Conservation (phyloP, 2,888 invertebrate species). For the Hedya salicella region DNA sequence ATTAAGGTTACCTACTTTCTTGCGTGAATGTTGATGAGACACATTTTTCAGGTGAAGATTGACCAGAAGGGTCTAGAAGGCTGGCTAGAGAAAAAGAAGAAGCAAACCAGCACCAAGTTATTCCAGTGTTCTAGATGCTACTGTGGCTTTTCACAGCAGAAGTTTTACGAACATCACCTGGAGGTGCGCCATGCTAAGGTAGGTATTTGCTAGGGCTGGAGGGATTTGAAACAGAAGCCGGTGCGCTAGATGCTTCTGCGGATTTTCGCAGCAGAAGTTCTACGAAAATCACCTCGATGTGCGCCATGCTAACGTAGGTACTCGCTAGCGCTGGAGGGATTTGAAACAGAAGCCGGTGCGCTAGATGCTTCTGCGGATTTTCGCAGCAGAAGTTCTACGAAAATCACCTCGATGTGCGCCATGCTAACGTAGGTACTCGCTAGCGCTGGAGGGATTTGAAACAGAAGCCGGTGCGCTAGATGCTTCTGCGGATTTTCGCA, state of each 20-base stretch:
- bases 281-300: conserved; percentile 22
- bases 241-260: conserved; percentile 21
- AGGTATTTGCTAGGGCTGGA: neutral
- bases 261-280: conserved; percentile 27
- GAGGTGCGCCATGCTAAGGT: conserved; percentile 23
- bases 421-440: conserved; percentile 22
- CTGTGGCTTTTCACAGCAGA: conserved; percentile 23
- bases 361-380: conserved; percentile 20
- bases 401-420: conserved; percentile 9
- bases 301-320: conserved; percentile 18
- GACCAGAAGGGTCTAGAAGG: neutral
- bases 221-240: neutral
- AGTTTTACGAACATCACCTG: conserved; percentile 28
- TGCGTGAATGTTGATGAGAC: too few species aligned
- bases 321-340: neutral
- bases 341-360: neutral
- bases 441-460: neutral
- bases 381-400: conserved; percentile 32
- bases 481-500: conserved; percentile 26
- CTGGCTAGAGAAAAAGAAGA: conserved; percentile 16
- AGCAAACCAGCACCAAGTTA: neutral
- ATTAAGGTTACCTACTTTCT: too few species aligned
- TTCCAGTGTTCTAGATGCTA: conserved; percentile 24
- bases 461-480: neutral
- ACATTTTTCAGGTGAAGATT: conserved; percentile 10